A percentile compares a stretch with the other conserved stretches of the same genome.
These are phyloP conservation scores for Drosophila sturtevanti DNA, from an alignment of 1,140 invertebrate species.

Conservation along the genomic window DNA sequence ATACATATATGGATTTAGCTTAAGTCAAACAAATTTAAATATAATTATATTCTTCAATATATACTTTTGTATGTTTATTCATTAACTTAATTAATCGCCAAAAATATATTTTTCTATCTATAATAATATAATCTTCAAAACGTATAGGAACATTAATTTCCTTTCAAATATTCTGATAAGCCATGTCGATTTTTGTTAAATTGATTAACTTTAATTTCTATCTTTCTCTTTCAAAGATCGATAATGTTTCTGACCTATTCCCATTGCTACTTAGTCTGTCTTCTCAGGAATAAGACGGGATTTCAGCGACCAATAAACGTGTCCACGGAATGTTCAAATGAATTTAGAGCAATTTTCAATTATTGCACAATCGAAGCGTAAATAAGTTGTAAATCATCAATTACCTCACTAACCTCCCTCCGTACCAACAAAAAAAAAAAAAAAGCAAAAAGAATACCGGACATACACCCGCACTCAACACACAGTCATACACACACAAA, in stretches of 20 bases:
- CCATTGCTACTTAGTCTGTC: constrained; percentile 1
- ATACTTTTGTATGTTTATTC: too few species aligned
- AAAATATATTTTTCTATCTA: too few species aligned
- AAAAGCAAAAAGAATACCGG: constrained; percentile 19
- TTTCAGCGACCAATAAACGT: constrained; percentile 42
- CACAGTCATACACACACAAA: constrained; percentile 30
- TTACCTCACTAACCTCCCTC: constrained; percentile 41
- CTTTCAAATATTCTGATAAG: too few species aligned
- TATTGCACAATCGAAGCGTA: constrained; percentile 80
- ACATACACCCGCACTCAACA: neutral
- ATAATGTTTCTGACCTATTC: constrained; percentile 22
- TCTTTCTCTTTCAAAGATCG: constrained; percentile 12
- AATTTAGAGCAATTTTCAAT: constrained; percentile 80
- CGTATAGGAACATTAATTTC: too few species aligned
- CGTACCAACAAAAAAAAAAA: constrained; percentile 35
- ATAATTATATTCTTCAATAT: too few species aligned
- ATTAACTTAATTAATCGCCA: too few species aligned
- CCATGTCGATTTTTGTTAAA: too few species aligned
- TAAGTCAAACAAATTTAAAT: too few species aligned
- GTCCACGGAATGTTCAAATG: constrained; percentile 65
- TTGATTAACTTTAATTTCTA: neutral
- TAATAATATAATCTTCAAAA: too few species aligned
- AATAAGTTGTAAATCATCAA: constrained; percentile 81
- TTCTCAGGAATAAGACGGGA: constrained; percentile 13
- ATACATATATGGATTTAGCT: too few species aligned